Base-by-base conservation (phyloP, 1,140 invertebrate species). In the Coboldia fuscipes region DNA sequence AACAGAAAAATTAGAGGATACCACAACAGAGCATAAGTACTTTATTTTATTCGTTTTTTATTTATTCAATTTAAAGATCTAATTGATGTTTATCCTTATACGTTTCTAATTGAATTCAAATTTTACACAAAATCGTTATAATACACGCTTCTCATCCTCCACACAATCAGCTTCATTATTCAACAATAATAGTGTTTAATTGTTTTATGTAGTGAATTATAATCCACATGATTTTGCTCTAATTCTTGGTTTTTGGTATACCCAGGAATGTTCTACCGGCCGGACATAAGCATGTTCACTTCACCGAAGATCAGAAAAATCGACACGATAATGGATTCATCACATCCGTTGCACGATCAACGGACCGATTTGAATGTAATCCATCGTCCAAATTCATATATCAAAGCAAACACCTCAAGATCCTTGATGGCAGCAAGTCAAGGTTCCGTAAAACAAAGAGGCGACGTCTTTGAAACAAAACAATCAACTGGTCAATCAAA, bases 1-100 rank as follows among this genome's bases (percentile, higher is more conserved):
- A 57, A 82, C 78, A 51, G 65, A 72, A 58, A 79, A 76, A 66
- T 70, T 83, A 62, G 78, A 84, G 66, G 75, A 78, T 58, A 70
- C 75, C 53, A 72, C 70, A 53, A 60, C 68, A 57, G 75, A 71
- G 56, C 75, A 81, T 72, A 82, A 82, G 78, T 83, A 82, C 71
- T 48, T 53, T 48, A 41, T 33, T 28, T 30, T 41, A 37, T 38
- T 36, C 37, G 42, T 42, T 31, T 36, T 31, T 35, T 16, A 42
- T 30, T 27, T 21, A 27, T 38, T 41, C 9, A 21, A 33, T 20
- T 33, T 18, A 17, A 21, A 30, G 19, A 18, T 36, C 13, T 20
- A 10, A 14, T 18, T 14, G 10, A 26, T 10, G 12, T 28, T 30
- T 30, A 32, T n/a, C 39, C 40, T 45, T 41, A 31, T 40, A 24